Evolutionary conservation across 2,888 invertebrate genomes (phyloP).

Genomic region (Graphium colonna): DNA sequence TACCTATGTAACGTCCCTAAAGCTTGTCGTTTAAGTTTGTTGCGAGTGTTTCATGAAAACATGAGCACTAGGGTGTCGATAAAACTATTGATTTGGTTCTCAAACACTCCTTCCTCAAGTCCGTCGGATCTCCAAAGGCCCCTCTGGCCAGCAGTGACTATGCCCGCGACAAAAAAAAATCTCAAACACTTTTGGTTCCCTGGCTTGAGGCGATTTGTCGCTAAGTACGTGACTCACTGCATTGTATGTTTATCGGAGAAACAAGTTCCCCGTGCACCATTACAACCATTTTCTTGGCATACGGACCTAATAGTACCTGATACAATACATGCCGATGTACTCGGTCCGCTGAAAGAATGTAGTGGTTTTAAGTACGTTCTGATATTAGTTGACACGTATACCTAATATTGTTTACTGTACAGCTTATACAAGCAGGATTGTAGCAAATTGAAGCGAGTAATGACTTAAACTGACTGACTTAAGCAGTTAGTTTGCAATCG

Average conservation of each 20-base stretch:
- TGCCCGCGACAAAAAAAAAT: too few species aligned
- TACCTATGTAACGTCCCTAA: slow-evolving; percentile 34
- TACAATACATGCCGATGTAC: slow-evolving; percentile 18
- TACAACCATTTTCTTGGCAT: slow-evolving; percentile 29
- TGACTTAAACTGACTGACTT: too few species aligned
- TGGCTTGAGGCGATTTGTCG: neutral
- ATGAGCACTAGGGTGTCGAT: slow-evolving; percentile 18
- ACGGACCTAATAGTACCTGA: slow-evolving; percentile 25
- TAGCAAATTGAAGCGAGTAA: slow-evolving; percentile 16
- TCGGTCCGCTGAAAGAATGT: slow-evolving; percentile 28
- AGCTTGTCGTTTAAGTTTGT: slow-evolving; percentile 32
- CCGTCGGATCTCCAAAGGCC: too few species aligned
- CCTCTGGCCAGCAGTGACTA: too few species aligned
- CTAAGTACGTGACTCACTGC: neutral
- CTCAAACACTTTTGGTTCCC: slow-evolving; percentile 31
- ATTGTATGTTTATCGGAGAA: slow-evolving; percentile 24
- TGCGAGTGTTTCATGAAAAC: slow-evolving; percentile 33
- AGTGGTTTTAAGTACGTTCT: slow-evolving; percentile 26
- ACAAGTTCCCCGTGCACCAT: slow-evolving; percentile 24
- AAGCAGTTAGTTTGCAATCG: too few species aligned
- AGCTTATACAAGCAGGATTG: slow-evolving; percentile 30
- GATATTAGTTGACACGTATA: slow-evolving; percentile 30
- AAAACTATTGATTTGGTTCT: slow-evolving; percentile 25
- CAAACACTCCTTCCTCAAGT: too few species aligned
- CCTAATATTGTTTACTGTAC: slow-evolving; percentile 12